phyloP scores from a whole-genome alignment of 2,888 invertebrate genomes.

The Temnothorax ravouxi region DNA sequence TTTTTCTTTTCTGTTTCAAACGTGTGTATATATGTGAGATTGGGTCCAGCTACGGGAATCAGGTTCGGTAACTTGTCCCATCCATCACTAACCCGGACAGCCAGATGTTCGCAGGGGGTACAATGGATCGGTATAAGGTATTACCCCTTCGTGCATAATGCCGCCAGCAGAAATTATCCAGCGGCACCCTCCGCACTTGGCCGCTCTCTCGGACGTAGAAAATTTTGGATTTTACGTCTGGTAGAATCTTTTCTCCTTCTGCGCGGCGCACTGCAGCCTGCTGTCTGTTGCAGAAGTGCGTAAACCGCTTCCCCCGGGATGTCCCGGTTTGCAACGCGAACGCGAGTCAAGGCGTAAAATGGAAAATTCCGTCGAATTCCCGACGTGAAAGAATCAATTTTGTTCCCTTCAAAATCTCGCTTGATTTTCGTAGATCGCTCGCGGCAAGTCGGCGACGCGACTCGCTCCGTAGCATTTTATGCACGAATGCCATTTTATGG shows the following conservation, averaged over 20 bases:
- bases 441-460: neutral
- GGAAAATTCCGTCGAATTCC: neutral
- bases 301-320: constrained; percentile 39
- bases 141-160: constrained; percentile 80
- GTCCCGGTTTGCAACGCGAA: neutral
- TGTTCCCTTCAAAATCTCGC: neutral
- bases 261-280: constrained; percentile 75
- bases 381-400: neutral
- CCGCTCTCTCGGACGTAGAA: constrained; percentile 60
- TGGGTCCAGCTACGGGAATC: constrained; percentile 60
- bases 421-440: neutral
- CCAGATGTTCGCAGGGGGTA: constrained; percentile 83
- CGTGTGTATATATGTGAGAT: constrained; percentile 39
- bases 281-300: constrained; percentile 78
- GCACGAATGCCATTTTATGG: neutral
- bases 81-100: constrained; percentile 75
- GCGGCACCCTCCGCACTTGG: constrained; percentile 54
- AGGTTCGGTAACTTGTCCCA: constrained; percentile 72
- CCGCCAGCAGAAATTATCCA: constrained; percentile 71
- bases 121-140: constrained; percentile 77
- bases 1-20: neutral
- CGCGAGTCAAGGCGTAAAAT: neutral
- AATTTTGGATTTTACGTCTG: constrained; percentile 75
- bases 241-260: constrained; percentile 61
- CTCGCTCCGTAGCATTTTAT: neutral